Evolutionary conservation across 2,888 invertebrate species (phyloP), one percentile per base, ranked within the genome.

Genomic region (Cloeon dipterum): DNA sequence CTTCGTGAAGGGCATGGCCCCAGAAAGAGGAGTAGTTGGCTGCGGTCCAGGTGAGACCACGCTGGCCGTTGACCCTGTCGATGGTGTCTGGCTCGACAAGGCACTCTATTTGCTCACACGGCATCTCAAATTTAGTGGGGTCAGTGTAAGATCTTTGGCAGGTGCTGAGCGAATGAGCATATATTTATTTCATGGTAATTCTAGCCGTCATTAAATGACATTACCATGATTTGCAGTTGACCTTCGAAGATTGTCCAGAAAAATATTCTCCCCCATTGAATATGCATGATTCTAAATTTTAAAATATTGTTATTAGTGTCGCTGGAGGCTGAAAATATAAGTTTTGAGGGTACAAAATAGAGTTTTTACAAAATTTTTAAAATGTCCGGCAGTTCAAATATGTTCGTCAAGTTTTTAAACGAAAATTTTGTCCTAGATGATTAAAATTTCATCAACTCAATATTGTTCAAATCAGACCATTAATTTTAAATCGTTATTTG

Each of bases 21-120:
- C 77, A 79, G 58, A 91, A 88, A 50, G 74, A 62, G 0, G 76
- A 63, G 55, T 91, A 82, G 56, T 83, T 88, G 25, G 65, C 57
- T 0, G 88, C 81, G 7, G 61, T 60, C 91, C 91, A 93, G 42
- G 75, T 74, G 43, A 62, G 57, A 20, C 41, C 35, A 26, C 11
- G n/a, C n/a, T 43, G 42, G 32, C 41, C 55, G 52, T 82, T 77
- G 13, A 93, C 66, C 2, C 66, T 62, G 2, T 65, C 51, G 7
- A 86, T 59, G 18, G 88, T 58, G 2, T 71, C 66, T 1, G 68
- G 60, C 42, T 77, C 76, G 40, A 86, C 67, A 11, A 93, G 55
- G 50, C 93, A 93, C 3, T 65, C 57, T 44, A 82, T 69, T 1
- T 58, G 51, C 39, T 75, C 73, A 56, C 88, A 91, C 1, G 62